Base-by-base conservation (phyloP, 2,113 vertebrate species). In the Hippoglossus stenolepis region DNA sequence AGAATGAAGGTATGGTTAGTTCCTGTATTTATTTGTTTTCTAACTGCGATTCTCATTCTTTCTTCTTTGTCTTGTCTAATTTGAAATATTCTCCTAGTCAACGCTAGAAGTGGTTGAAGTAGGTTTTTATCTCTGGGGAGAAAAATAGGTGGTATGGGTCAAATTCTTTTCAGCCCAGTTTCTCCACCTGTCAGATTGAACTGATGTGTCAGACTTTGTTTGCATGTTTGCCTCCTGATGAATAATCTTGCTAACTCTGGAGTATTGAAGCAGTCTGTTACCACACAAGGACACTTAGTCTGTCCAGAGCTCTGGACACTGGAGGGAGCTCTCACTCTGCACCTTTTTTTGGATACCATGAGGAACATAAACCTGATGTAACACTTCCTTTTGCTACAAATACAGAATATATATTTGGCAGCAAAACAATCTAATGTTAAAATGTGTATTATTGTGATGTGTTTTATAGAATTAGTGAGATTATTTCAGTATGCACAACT, bases 241-340 rank as follows among this genome's bases (percentile, higher is more conserved):
- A 31, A 56, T 23, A 3, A 23, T 56, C 9, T 13, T 23, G 18
- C 54, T 12, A 24, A 47, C 45, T 17, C 15, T 47, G 1, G 45
- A 47, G 40, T 12, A 12, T 10, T 40, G 40, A 38, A 38, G 35
- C 9, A 8, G 35, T 2, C 8, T 38, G 35, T 8, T 11, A 13
- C 11, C 40, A 40, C 40, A 40, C 2, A 10, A 40, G 11, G 40
- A 40, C 10, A 40, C 40, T 3, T 40, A 5, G 40, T 40, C 40
- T 10, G 11, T 18, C 60, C 10, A 11, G 0, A 51, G 47, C 17
- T 18, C 4, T 5, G 28, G 7, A 2, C 15, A 11, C 4, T 14
- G 23, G 5, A 20, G 20, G 15, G 57, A 85, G 28, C 2, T 78
- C 49, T 82, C 75, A 71, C 79, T 64, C 58, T 75, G 57, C 17